Evolutionary conservation across 2,888 invertebrate species (phyloP), one percentile per base, ranked within the genome.

Genomic region (Cloeon dipterum): DNA sequence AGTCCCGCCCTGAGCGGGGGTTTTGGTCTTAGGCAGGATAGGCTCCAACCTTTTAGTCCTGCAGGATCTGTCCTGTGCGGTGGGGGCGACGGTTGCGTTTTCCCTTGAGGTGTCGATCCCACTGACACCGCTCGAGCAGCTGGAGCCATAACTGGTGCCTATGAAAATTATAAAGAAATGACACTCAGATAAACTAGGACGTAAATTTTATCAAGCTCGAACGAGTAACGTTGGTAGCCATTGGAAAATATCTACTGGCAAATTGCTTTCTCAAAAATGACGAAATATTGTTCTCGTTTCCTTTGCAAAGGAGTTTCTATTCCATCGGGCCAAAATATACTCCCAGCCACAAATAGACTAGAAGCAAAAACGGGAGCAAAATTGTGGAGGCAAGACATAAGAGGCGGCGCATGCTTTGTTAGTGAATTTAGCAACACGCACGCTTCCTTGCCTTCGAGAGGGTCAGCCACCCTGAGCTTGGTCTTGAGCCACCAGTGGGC

Each of bases 401-500:
- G 33, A 11, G 16, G 4, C 5, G 14, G 16, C 33, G 8, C n/a
- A n/a, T n/a, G n/a, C n/a, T n/a, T n/a, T n/a, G n/a, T n/a, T n/a
- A n/a, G n/a, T n/a, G n/a, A n/a, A n/a, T n/a, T n/a, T n/a, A n/a
- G n/a, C n/a, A n/a, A n/a, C n/a, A n/a, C n/a, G n/a, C n/a, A n/a
- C n/a, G 29, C 7, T 14, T 29, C 29, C 55, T 56, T 56, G 56
- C 56, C 56, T 56, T 52, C 52, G 46, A 50, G 46, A 35, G 48
- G 29, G 14, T 16, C n/a, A 29, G 29, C 29, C 29, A 29, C 29
- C 13, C 29, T 29, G 29, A 29, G 65, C 52, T 75, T 74, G 53
- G 78, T 79, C 66, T 85, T 85, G 63, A 83, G 73, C 82, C 83
- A 85, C 85, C 85, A 85, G 62, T 85, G 85, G 43, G 82, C 83